Percentiles rank a stretch among this genome's conserved stretches.
phyloP scores from a whole-genome alignment of 2,113 vertebrate species.

The Morone chrysops region DNA sequence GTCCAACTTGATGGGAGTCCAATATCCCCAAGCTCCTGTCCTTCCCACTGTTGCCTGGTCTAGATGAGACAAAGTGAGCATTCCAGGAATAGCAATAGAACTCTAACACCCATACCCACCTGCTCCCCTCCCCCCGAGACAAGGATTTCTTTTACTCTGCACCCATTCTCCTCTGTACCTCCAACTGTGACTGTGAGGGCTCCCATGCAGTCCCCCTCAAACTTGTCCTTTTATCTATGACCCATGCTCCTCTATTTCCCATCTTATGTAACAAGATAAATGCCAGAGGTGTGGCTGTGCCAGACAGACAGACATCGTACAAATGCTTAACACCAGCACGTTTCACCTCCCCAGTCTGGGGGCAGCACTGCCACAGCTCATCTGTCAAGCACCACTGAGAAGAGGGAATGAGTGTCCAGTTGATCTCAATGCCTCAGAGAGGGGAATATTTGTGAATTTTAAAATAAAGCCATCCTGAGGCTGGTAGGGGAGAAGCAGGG shows the following conservation, averaged over 20 bases:
- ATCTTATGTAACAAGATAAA: slow-evolving; percentile 39
- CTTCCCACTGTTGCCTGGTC: slow-evolving; percentile 57
- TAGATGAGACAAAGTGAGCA: slow-evolving; percentile 72
- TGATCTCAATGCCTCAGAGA: slow-evolving; percentile 63
- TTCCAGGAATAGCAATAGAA: slow-evolving; percentile 80
- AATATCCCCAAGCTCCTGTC: slow-evolving; percentile 56
- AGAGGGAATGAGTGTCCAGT: slow-evolving; percentile 59
- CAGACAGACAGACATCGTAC: slow-evolving; percentile 41
- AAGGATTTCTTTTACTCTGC: not conserved
- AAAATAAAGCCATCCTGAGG: slow-evolving; percentile 79
- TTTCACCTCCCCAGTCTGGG: slow-evolving; percentile 44
- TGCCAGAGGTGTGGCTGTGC: slow-evolving; percentile 34
- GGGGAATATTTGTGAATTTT: slow-evolving; percentile 80
- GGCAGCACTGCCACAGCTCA: slow-evolving; percentile 49
- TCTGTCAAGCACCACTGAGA: slow-evolving; percentile 54
- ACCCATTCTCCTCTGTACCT: slow-evolving; percentile 20
- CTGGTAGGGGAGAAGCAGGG: slow-evolving; percentile 66
- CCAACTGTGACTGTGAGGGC: slow-evolving; percentile 18
- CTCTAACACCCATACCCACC: slow-evolving; percentile 41
- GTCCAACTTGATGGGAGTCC: slow-evolving; percentile 60
- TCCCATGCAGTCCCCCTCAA: slow-evolving; percentile 4
- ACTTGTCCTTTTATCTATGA: slow-evolving; percentile 35
- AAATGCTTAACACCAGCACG: slow-evolving; percentile 49
- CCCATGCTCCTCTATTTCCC: slow-evolving; percentile 27
- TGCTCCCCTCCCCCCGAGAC: slow-evolving; percentile 24